Evolutionary conservation across 2,113 vertebrate species (phyloP).

Genomic region (Pedionomus torquatus): DNA sequence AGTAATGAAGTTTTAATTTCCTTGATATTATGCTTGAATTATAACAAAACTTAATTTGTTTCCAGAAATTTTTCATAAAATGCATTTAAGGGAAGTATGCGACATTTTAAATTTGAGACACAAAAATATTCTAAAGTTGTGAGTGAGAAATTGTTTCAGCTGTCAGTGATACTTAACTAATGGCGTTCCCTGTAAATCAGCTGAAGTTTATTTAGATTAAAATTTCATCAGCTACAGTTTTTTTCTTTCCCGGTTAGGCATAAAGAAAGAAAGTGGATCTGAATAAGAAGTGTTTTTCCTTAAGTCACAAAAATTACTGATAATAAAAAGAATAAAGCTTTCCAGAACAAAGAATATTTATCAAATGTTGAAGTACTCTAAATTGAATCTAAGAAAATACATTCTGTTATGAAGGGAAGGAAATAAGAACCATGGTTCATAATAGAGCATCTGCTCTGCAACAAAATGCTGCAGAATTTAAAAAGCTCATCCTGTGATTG

Average conservation of each 20-base stretch:
- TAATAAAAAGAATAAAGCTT: background rate
- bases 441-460: background rate
- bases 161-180: background rate
- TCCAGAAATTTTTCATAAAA: background rate
- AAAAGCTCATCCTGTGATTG: background rate
- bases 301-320: background rate
- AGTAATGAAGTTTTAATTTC: background rate
- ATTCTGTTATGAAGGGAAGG: background rate
- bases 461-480: background rate
- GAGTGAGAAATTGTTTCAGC: background rate
- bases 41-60: background rate
- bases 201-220: conserved; percentile 27
- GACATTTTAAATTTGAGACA: background rate
- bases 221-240: background rate
- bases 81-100: background rate
- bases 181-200: background rate
- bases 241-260: background rate
- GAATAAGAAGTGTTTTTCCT: background rate
- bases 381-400: conserved; percentile 1
- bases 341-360: background rate
- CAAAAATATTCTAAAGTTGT: background rate
- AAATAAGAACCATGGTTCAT: background rate
- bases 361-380: background rate
- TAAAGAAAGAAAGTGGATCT: conserved; percentile 18
- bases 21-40: background rate